phyloP scores from a whole-genome alignment of 2,797 vertebrate species.

The Arrhamphus sclerolepis region DNA sequence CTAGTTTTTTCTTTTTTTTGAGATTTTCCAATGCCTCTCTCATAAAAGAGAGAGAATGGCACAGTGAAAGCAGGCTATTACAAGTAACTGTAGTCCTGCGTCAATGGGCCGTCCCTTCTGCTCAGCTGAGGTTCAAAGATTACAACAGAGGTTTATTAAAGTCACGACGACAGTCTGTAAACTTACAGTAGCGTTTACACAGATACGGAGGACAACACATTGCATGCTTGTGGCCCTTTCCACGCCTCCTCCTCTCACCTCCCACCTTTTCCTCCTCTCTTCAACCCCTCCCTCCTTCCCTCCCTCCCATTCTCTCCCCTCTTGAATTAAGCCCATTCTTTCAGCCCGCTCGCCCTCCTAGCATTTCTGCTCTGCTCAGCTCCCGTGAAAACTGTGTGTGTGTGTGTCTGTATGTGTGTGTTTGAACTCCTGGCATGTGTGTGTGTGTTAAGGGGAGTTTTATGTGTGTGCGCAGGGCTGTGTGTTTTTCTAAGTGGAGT shows the following conservation, averaged over 20 bases:
- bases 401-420: slow-evolving; percentile 51
- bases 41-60: neutral
- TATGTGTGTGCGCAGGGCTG: slow-evolving; percentile 61
- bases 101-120: neutral
- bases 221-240: slow-evolving; percentile 57
- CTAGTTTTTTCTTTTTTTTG: slow-evolving; percentile 1
- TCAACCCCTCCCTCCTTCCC: slow-evolving; percentile 49
- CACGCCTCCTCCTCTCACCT: slow-evolving; percentile 59
- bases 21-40: neutral
- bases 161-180: slow-evolving; percentile 3
- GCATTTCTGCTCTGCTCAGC: slow-evolving; percentile 61
- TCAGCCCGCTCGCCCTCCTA: slow-evolving; percentile 73
- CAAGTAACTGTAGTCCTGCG: no score
- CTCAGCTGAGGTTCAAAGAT: neutral
- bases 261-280: slow-evolving; percentile 63
- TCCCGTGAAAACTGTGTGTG: slow-evolving; percentile 57
- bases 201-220: slow-evolving; percentile 12
- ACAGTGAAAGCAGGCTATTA: neutral
- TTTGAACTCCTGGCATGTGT: slow-evolving; percentile 42
- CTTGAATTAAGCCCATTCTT: slow-evolving; percentile 82
- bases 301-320: slow-evolving; percentile 33
- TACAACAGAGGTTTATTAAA: slow-evolving; percentile 1
- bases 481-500: slow-evolving; percentile 77
- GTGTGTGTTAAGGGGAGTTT: slow-evolving; percentile 58
- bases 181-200: slow-evolving; percentile 27